Base-by-base conservation (phyloP, 2,888 invertebrate species). In the Patella pellucida region DNA sequence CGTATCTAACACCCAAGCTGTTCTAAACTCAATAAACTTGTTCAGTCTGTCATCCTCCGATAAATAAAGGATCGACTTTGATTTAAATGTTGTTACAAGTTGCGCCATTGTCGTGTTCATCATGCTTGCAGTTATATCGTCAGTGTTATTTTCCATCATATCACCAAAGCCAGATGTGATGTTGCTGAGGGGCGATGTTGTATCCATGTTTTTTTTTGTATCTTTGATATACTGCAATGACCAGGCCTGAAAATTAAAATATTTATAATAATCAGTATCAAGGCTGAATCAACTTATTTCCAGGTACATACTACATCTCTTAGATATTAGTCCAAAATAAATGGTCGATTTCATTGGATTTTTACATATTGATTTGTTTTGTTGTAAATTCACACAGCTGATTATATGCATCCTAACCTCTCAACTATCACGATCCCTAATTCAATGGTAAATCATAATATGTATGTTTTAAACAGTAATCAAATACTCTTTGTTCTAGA, bases 1-100 rank as follows among this genome's bases (percentile, higher is more conserved):
- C 11, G 52, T 52, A 68, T 75, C 75, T 27, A 75, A 19, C 5
- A 16, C 71, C 56, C 67, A 71, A 14, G 71, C 71, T 16, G 71
- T 19, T 23, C 68, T 67, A n/a, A 75, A 75, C 15, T 75, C 75
- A 9, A 71, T n/a, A 52, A 75, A 75, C n/a, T n/a, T 3, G 54
- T 72, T 16, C 14, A 75, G 54, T 12, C 71, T 50, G 16, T 67
- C 51, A 68, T 75, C 75, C 7, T 23, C 52, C 9, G 71, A 41
- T 12, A 75, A 54, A 52, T 75, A 68, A 11, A 75, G 68, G 12
- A 12, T 31, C 4, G 67, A 52, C 19, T 72, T 50, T 16, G 67
- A 41, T 51, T 19, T 72, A 50, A 51, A 72, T n/a, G 72, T 72
- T 9, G 72, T 51, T 19, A 23, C 19, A 23, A 62, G 19, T 62